Base-by-base conservation (phyloP, 2,113 vertebrate genomes). In the Sphaerodactylus townsendi region DNA sequence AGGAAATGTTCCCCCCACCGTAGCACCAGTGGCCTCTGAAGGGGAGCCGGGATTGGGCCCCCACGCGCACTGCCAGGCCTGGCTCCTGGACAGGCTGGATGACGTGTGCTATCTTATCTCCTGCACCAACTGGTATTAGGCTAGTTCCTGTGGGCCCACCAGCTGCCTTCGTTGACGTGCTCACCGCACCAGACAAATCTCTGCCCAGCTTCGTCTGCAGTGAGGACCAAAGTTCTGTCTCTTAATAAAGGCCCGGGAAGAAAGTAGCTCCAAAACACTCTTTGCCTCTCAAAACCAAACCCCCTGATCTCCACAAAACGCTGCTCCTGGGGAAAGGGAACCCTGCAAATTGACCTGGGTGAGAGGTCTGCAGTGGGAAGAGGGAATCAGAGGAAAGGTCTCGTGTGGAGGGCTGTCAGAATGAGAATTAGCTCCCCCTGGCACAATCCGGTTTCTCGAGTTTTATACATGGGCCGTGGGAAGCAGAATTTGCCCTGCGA, bases 101-200 rank as follows among this genome's bases (percentile, higher is more conserved):
- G 93, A 93, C 1, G 65, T 87, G 7, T 91, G 93, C 14, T 93
- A 81, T 64, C 30, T 75, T 28, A 91, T 94, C 64, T 65, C 86
- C 77, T 79, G 92, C 90, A 94, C 93, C 80, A 93, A 91, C 75
- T 94, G 93, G 93, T 93, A 94, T 0, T 25, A 0, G 39, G 25
- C 48, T 48, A 0, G 28, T n/a, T 19, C 11, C 2, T 13, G 6
- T 21, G 28, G 17, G 30, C 74, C n/a, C 33, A 23, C 19, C 46
- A 10, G 7, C 39, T 48, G 48, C 48, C 17, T 11, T 17, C 19
- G 11, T 19, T 21, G 5, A 23, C 23, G 10, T 28, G 3, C 5
- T 3, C 25, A 2, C 17, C 3, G 0, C 21, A 48, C 19, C 3
- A 0, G 48, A 23, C 48, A 28, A n/a, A 3, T 3, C 72, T 23